Conservation (phyloP, 1,140 invertebrate species). For the Leptoteleia sp. region DNA sequence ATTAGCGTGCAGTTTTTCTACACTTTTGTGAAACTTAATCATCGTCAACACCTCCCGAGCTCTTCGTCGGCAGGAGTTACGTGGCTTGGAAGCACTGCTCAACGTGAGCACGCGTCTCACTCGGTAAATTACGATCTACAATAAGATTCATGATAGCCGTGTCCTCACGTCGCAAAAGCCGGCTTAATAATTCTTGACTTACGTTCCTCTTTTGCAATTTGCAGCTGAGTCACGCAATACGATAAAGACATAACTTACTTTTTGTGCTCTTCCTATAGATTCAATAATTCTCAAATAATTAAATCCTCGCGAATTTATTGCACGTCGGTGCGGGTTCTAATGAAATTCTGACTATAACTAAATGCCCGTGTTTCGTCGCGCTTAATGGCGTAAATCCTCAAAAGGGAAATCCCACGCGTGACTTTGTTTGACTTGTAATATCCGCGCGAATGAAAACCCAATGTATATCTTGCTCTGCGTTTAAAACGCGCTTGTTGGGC, state of each 20-base stretch:
- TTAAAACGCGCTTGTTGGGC: constrained; percentile 38
- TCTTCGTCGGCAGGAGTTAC: constrained; percentile 41
- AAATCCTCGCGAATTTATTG: constrained; percentile 44
- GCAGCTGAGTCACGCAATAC: constrained; percentile 61
- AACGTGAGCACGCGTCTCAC: constrained; percentile 56
- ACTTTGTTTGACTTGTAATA: constrained; percentile 44
- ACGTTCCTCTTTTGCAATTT: constrained; percentile 59
- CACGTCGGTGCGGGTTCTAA: constrained; percentile 5
- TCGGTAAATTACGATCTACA: constrained; percentile 63
- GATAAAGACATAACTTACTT: constrained; percentile 62
- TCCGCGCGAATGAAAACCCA: constrained; percentile 29
- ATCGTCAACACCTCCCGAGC: constrained; percentile 50
- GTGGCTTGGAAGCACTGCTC: constrained; percentile 41
- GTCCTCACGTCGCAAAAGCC: constrained; percentile 54
- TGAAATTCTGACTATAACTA: constrained; percentile 33
- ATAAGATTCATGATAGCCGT: constrained; percentile 66
- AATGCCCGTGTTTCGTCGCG: constrained; percentile 1
- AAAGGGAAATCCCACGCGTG: constrained; percentile 23
- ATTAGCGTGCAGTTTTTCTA: constrained; percentile 52
- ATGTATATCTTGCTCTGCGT: constrained; percentile 12
- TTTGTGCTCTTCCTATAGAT: constrained; percentile 42
- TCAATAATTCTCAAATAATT: constrained; percentile 57
- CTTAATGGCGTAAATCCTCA: constrained; percentile 3
- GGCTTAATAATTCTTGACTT: constrained; percentile 63
- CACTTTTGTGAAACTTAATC: constrained; percentile 58